Conservation (phyloP, 2,113 vertebrate genomes). For the Neofelis nebulosa region DNA sequence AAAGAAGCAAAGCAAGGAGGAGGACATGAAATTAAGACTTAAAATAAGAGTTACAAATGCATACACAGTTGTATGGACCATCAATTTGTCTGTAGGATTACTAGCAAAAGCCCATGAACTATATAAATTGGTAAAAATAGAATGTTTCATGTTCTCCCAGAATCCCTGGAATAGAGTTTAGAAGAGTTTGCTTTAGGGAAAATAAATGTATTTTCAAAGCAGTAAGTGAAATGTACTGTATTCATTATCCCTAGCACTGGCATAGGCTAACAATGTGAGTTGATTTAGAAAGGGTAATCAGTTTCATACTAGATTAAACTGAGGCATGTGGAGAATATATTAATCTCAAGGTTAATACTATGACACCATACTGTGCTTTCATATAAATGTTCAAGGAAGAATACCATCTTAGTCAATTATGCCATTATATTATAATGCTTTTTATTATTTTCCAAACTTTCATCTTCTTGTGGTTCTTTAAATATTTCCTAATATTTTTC, state of each 20-base stretch:
- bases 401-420: slow-evolving; percentile 18
- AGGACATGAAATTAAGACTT: slow-evolving; percentile 7
- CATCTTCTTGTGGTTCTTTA: slow-evolving; percentile 30
- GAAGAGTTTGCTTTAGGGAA: slow-evolving; percentile 29
- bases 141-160: slow-evolving; percentile 5
- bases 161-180: not conserved
- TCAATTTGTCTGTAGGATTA: not conserved
- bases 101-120: not conserved
- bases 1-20: not conserved
- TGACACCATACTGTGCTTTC: not conserved
- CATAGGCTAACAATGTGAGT: not conserved
- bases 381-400: slow-evolving; percentile 11
- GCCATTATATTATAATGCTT: not conserved
- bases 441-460: slow-evolving; percentile 46
- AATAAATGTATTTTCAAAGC: slow-evolving; percentile 36
- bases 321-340: slow-evolving; percentile 6
- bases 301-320: slow-evolving; percentile 42
- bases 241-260: not conserved
- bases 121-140: not conserved
- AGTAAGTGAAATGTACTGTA: slow-evolving; percentile 32
- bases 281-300: slow-evolving; percentile 46
- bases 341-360: slow-evolving; percentile 2
- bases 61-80: not conserved
- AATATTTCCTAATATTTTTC: slow-evolving; percentile 36
- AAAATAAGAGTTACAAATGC: not conserved